phyloP scores from a whole-genome alignment of 2,113 vertebrate species.

The Gadus chalcogrammus region DNA sequence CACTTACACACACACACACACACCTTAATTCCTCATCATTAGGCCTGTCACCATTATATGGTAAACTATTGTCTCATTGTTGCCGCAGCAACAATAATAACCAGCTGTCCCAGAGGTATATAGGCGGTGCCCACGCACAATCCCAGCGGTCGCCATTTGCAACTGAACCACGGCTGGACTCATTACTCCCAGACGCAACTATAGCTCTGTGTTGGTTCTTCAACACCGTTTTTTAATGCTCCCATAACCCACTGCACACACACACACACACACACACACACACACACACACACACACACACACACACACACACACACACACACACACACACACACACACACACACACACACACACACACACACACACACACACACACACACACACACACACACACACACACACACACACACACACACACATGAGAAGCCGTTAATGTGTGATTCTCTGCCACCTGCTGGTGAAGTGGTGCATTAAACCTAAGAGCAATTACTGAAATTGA shows the following conservation, averaged over 20 bases:
- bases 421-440: background rate
- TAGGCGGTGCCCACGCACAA: too few relatives aligned
- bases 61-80: too few relatives aligned
- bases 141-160: too few relatives aligned
- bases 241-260: background rate
- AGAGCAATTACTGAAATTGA: background rate
- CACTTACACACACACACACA: too few relatives aligned
- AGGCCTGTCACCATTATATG: too few relatives aligned
- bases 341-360: background rate
- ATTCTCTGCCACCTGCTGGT: too few relatives aligned
- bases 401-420: background rate
- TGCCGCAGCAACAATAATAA: background rate
- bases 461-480: background rate
- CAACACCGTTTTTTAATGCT: background rate
- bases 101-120: too few relatives aligned
- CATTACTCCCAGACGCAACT: constrained; percentile 23
- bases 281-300: too few relatives aligned
- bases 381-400: background rate
- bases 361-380: too few relatives aligned
- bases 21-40: too few relatives aligned
- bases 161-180: too few relatives aligned
- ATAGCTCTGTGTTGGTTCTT: background rate
- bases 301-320: constrained; percentile 1
- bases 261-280: background rate
- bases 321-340: background rate